Percentiles rank a stretch among this genome's conserved stretches.
Conservation (phyloP, 2,113 vertebrate genomes). For the Tetrao urogallus region DNA sequence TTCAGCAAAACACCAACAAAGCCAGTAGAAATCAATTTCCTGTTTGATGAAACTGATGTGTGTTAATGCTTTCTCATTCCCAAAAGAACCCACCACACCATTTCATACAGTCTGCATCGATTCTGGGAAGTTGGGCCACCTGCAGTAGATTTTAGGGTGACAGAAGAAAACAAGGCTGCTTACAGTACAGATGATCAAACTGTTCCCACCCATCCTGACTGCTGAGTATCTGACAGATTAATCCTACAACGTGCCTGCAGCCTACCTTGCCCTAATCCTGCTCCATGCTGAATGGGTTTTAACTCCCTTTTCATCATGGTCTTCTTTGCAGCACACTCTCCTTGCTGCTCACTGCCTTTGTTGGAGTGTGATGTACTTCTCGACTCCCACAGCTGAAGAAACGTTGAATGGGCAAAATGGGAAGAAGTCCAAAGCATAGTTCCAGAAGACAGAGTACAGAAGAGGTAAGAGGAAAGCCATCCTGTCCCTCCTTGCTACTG, state of each 20-base stretch:
- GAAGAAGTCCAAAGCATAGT: fast-evolving
- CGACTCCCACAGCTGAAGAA: neutral
- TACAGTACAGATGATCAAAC: neutral
- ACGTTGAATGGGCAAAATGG: neutral
- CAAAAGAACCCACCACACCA: fast-evolving
- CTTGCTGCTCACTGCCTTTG: neutral
- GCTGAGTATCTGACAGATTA: neutral
- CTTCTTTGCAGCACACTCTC: neutral
- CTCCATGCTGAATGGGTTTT: neutral
- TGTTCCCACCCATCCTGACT: neutral
- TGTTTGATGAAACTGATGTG: neutral
- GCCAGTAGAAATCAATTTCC: neutral
- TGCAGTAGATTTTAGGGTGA: neutral
- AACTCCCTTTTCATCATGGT: neutral
- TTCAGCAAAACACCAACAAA: constrained; percentile 30
- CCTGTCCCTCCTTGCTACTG: neutral
- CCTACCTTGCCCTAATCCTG: neutral
- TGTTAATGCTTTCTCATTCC: neutral
- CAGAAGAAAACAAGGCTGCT: neutral
- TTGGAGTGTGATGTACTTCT: neutral
- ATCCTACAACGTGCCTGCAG: neutral
- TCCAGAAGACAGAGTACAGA: neutral
- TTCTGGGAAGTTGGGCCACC: neutral
- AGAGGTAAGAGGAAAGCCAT: neutral
- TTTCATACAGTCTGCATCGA: neutral